Evolutionary conservation across 2,113 vertebrate genomes (phyloP), one percentile per base, ranked within the genome.

Genomic region (Grallaria varia): DNA sequence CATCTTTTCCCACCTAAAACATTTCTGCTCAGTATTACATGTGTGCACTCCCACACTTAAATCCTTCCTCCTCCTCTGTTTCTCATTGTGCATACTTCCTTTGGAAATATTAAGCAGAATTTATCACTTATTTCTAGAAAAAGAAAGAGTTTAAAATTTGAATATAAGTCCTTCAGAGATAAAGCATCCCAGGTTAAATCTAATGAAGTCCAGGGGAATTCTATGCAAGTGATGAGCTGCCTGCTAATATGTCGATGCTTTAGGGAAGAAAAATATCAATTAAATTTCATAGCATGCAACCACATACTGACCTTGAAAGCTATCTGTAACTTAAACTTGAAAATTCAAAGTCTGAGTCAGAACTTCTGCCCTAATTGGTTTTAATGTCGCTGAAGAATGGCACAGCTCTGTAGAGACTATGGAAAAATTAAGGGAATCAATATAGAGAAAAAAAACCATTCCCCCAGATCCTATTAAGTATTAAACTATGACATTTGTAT

Each of bases 251-350:
- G 78, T 59, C 23, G 0, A 27, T 78, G 93, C 96, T 96, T 97
- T 87, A 93, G 96, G 96, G 96, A 95, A 97, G 87, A 94, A 95
- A 95, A 97, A 90, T 95, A 96, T 92, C 96, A 97, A 97, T 97
- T 97, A 97, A 97, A 87, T 97, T 97, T 97, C 96, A 96, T 94
- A 83, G 95, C 93, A 80, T 94, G 89, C 91, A 83, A 82, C 87
- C 69, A 77, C 89, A 85, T 37, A 87, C 35, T 96, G 94, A 96
- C 95, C 96, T 97, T 96, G 96, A 97, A 97, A 95, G 91, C 96
- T 93, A 89, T 73, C 79, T 89, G 63, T 53, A 93, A 96, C 89
- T 96, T 80, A 66, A 97, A 96, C 83, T 96, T 59, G 40, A 39
- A 91, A 89, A 82, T 92, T 83, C 52, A 71, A 89, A 84, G 67